Base-by-base conservation (phyloP, 37 sponge, comb jelly and placozoan genomes). In the Diacarnus erythraeanus region DNA sequence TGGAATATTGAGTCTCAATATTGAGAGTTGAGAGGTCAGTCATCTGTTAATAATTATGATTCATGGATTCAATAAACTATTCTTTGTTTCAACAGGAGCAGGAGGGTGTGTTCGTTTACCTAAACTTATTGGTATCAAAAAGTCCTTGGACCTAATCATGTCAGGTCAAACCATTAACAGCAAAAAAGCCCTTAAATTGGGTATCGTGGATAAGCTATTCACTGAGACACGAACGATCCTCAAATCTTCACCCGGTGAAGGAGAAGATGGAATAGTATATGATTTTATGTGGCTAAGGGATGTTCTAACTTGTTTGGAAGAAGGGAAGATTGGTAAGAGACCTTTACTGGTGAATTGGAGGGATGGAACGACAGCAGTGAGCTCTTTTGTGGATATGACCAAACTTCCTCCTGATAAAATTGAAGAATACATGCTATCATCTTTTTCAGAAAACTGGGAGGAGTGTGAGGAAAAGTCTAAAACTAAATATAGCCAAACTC, bases 31-130 rank as follows among this genome's bases (percentile, higher is more conserved):
- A n/a, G n/a, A n/a, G n/a, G n/a, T n/a, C n/a, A n/a, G n/a, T n/a
- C n/a, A n/a, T n/a, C n/a, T n/a, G n/a, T n/a, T n/a, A n/a, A n/a
- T 54, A 54, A 18, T 54, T 54, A 18, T 54, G 12, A 18, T 18
- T 54, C 12, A 54, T 54, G 18, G 57, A 18, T 21, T 54, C 57
- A 54, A 70, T 72, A 37, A 42, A 21, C 5, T 72, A 22, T 2
- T 39, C 22, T 77, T 42, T 77, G 77, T 42, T 59, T 5, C 73
- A 4, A 17, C 42, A 89, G 89, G 84, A 54, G 84, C 69, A n/a
- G 89, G 89, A 20, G 89, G 89, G 0, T 89, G 89, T 71, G 37
- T 71, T 22, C 64, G 89, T 8, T 69, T 89, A 25, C 89, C 89
- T 6, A 69, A 71, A 3, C 63, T 78, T 69, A 72, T 89, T 25